Conservation (phyloP, 1,140 invertebrate genomes). For the Oryzaephilus surinamensis region DNA sequence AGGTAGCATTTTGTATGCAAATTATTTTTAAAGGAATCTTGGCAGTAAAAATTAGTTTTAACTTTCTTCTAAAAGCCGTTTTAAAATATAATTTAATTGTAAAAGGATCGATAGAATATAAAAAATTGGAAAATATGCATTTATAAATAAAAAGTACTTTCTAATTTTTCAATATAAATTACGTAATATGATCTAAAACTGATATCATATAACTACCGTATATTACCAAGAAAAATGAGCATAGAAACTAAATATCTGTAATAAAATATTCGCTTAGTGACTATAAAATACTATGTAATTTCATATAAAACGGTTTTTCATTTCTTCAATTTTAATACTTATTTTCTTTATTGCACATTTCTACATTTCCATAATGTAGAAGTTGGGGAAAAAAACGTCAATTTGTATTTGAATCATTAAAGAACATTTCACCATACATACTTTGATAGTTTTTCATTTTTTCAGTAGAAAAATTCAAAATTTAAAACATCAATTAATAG, state of each 20-base stretch:
- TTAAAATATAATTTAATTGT: not conserved
- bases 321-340: too few species aligned
- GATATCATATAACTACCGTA: conserved; percentile 5
- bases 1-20: too few species aligned
- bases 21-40: too few species aligned
- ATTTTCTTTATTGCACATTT: too few species aligned
- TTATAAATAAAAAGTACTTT: conserved; percentile 6
- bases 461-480: too few species aligned
- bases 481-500: too few species aligned
- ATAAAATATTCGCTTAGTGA: conserved; percentile 7
- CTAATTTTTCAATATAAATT: conserved; percentile 6
- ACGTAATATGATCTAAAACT: conserved; percentile 6
- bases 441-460: too few species aligned
- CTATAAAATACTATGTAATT: conserved; percentile 10
- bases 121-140: not conserved
- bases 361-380: too few species aligned
- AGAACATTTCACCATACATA: too few species aligned
- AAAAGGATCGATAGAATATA: not conserved
- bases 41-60: not conserved
- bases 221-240: conserved; percentile 5
- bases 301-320: too few species aligned
- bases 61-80: not conserved
- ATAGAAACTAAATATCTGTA: conserved; percentile 10
- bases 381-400: too few species aligned
- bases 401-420: too few species aligned